Percentiles rank a stretch among this genome's conserved stretches.
phyloP scores from a whole-genome alignment of 2,797 vertebrate genomes.

The Siniperca scherzeri region DNA sequence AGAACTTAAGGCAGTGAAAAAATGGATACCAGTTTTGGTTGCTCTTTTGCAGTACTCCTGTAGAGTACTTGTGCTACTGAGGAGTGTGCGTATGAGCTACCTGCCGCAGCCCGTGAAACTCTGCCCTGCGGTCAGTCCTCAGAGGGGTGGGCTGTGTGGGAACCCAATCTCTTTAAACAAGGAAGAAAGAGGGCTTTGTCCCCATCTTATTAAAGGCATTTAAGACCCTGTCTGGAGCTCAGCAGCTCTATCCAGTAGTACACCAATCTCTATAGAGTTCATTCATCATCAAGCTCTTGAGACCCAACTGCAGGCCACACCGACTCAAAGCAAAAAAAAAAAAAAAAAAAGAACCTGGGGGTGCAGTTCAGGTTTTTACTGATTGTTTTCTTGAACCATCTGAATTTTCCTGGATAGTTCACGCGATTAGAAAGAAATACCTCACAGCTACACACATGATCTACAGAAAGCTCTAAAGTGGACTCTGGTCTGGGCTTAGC shows the following conservation, averaged over 20 bases:
- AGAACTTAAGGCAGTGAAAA: not conserved
- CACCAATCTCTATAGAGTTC: conserved; percentile 70
- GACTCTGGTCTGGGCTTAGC: conserved; percentile 31
- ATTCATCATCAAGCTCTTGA: conserved; percentile 72
- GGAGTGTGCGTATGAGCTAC: conserved; percentile 61
- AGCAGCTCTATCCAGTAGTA: conserved; percentile 65
- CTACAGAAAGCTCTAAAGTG: conserved; percentile 39
- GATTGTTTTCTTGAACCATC: conserved; percentile 48
- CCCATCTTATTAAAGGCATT: conserved; percentile 84
- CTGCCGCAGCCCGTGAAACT: conserved; percentile 68
- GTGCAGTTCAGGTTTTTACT: conserved; percentile 42
- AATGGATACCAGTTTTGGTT: conserved; percentile 12
- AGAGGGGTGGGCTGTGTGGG: conserved; percentile 77
- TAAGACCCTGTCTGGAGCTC: conserved; percentile 81
- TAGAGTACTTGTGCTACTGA: conserved; percentile 36
- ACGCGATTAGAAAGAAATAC: conserved; percentile 42
- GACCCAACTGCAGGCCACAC: conserved; percentile 41
- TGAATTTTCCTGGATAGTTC: conserved; percentile 29
- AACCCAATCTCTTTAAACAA: conserved; percentile 84
- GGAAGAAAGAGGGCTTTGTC: conserved; percentile 86
- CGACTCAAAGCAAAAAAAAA: conserved; percentile 22
- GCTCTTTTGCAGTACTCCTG: conserved; percentile 36
- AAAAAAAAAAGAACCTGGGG: not conserved
- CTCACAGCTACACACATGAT: conserved; percentile 33
- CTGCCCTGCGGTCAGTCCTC: conserved; percentile 73